Percentiles rank a stretch among this genome's conserved stretches.
Conservation (phyloP, 2,113 vertebrate species). For the Burhinus oedicnemus region DNA sequence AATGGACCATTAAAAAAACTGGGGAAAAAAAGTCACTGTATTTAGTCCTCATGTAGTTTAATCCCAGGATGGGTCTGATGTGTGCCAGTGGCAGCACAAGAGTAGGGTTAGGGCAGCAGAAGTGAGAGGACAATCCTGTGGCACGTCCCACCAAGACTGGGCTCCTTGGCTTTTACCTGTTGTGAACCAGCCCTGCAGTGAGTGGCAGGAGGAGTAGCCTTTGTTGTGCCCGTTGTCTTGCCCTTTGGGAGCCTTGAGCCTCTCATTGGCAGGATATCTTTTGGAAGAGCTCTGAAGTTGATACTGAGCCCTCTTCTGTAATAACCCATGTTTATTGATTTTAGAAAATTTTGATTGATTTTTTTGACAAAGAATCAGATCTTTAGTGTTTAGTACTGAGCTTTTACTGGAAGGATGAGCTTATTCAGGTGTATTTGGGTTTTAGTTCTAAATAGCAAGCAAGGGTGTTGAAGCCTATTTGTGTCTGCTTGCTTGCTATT, state of each 20-base stretch:
- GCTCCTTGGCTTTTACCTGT: neutral
- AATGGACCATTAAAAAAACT: neutral
- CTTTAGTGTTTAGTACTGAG: neutral
- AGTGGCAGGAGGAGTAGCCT: neutral
- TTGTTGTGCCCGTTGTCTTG: accelerated
- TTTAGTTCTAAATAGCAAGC: neutral
- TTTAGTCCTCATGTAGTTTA: neutral
- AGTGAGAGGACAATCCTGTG: neutral
- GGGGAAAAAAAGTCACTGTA: neutral
- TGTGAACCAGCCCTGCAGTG: neutral
- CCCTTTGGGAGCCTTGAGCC: neutral
- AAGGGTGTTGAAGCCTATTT: neutral
- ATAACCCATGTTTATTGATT: neutral
- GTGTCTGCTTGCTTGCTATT: neutral
- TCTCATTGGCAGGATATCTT: neutral
- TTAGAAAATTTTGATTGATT: neutral
- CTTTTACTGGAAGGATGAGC: neutral
- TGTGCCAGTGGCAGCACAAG: neutral
- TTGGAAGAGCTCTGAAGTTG: neutral
- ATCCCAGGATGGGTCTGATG: neutral
- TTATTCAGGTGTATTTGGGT: neutral
- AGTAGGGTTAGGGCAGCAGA: neutral
- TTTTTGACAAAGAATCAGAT: neutral
- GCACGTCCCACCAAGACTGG: neutral
- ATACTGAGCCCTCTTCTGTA: neutral